Evolutionary conservation across 2,797 vertebrate genomes (phyloP).

Genomic region (Melanotaenia pygmaea): DNA sequence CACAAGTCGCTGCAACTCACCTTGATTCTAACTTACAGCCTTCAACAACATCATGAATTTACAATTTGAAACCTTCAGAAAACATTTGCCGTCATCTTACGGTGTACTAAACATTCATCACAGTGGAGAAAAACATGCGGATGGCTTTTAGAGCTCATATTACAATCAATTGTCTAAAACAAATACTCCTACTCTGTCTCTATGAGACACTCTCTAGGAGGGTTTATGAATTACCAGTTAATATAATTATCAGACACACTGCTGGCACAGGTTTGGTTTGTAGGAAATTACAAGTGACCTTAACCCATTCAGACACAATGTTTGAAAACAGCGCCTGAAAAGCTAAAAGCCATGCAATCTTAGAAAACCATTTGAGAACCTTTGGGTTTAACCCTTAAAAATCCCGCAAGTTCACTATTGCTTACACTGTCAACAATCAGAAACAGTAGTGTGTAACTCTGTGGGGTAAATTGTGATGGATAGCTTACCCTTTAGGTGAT

Average conservation of each 20-base stretch:
- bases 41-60: background rate
- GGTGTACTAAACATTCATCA: background rate
- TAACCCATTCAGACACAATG: background rate
- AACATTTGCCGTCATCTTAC: constrained; percentile 1
- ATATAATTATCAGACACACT: background rate
- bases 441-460: no score
- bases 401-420: no score
- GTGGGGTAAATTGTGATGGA: no score
- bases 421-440: no score
- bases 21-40: constrained; percentile 32
- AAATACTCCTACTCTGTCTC: constrained; percentile 17
- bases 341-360: background rate
- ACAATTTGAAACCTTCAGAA: constrained; percentile 17
- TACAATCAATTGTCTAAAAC: constrained; percentile 10
- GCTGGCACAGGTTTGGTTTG: background rate
- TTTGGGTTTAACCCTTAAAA: no score
- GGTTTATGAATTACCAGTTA: constrained; percentile 7
- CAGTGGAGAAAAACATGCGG: constrained; percentile 16
- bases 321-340: background rate
- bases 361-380: background rate
- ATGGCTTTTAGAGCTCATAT: constrained; percentile 3
- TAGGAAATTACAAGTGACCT: background rate
- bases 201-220: constrained; percentile 7
- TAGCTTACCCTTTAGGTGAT: no score
- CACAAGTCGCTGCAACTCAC: constrained; percentile 45